A percentile compares a stretch with the other conserved stretches of the same genome.
phyloP scores from a whole-genome alignment of 92 coral and sea anemone genomes.

The Porites rus region DNA sequence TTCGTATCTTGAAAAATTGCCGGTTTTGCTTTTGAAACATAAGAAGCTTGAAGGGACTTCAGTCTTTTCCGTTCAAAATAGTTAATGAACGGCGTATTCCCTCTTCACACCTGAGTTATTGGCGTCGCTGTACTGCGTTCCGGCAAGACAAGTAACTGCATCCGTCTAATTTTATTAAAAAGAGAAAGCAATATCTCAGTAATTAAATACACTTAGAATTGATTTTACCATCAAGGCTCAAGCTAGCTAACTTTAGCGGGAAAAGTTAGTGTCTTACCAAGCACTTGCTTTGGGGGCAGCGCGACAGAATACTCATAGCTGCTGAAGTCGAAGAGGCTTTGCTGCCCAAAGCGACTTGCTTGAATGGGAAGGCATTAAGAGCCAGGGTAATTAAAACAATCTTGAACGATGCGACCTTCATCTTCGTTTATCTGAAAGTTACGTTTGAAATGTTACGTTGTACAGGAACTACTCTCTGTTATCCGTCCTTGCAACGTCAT shows the following conservation, averaged over 20 bases:
- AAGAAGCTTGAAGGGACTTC: too few species aligned
- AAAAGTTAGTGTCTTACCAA: background rate
- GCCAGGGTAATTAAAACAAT: background rate
- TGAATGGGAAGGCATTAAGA: background rate
- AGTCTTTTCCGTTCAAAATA: too few species aligned
- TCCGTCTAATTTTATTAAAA: background rate
- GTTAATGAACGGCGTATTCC: too few species aligned
- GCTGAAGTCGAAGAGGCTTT: background rate
- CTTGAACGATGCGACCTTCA: background rate
- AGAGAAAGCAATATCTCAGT: background rate
- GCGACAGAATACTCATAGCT: background rate
- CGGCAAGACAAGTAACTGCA: slow-evolving; percentile 4
- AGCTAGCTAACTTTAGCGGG: background rate
- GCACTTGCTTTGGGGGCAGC: slow-evolving; percentile 1
- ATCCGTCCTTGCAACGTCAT: background rate
- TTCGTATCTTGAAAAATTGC: too few species aligned
- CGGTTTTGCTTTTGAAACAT: too few species aligned
- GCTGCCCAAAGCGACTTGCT: background rate
- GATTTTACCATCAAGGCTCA: background rate
- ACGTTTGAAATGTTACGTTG: background rate
- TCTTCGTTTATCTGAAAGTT: background rate
- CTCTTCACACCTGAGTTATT: background rate
- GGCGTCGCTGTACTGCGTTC: slow-evolving; percentile 5
- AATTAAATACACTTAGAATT: background rate
- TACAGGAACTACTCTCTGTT: background rate